Conservation (phyloP, 2,113 vertebrate species). For the Gnathonemus longibarbis region DNA sequence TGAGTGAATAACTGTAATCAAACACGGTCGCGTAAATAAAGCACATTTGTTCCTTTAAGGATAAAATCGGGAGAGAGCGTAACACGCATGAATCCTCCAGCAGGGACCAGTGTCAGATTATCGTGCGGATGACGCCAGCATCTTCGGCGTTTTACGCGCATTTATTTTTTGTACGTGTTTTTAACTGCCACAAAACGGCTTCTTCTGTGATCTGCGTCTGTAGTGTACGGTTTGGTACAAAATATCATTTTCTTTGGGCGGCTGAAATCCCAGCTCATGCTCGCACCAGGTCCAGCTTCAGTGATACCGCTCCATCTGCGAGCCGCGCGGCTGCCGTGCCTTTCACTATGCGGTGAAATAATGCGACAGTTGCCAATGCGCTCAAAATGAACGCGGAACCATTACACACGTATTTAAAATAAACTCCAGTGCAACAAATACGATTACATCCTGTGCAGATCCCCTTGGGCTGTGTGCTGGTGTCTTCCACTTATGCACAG, state of each 20-base stretch:
- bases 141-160: background rate
- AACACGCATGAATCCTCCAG: background rate
- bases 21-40: background rate
- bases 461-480: background rate
- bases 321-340: constrained; percentile 41
- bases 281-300: background rate
- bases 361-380: constrained; percentile 52
- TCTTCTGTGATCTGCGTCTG: background rate
- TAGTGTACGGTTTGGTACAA: background rate
- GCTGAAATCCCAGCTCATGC: background rate
- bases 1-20: background rate
- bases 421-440: background rate
- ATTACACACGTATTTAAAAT: background rate
- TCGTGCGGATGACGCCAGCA: background rate
- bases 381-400: background rate
- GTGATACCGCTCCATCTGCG: background rate
- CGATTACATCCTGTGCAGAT: background rate
- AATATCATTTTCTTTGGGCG: background rate
- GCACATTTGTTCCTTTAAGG: background rate
- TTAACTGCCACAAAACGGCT: background rate
- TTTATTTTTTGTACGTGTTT: background rate
- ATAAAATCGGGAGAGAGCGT: background rate
- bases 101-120: background rate
- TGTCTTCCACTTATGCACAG: background rate
- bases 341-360: constrained; percentile 47